A percentile compares a stretch with the other conserved stretches of the same genome.
phyloP scores from a whole-genome alignment of 2,888 invertebrate species.

The Hesperia comma region DNA sequence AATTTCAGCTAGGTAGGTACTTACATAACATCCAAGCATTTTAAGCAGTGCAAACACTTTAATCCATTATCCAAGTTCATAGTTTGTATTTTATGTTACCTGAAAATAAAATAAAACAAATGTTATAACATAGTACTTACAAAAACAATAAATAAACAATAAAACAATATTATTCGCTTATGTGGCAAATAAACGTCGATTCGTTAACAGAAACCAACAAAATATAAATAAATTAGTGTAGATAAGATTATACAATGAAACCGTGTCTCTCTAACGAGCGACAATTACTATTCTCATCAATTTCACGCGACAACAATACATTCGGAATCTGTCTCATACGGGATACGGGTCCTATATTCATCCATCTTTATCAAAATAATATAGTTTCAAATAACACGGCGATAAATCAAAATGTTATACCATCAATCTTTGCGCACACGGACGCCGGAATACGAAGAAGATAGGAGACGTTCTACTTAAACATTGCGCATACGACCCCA shows the following conservation, averaged over 20 bases:
- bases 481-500: slow-evolving; percentile 28
- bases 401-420: slow-evolving; percentile 28
- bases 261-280: too few relatives aligned
- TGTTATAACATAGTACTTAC: too few relatives aligned
- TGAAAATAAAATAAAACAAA: background rate
- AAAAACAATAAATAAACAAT: too few relatives aligned
- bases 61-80: background rate
- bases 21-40: background rate
- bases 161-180: too few relatives aligned
- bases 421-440: slow-evolving; percentile 26
- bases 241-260: too few relatives aligned
- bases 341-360: too few relatives aligned
- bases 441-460: slow-evolving; percentile 27
- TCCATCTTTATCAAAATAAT: background rate
- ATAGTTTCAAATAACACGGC: slow-evolving; percentile 17
- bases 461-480: slow-evolving; percentile 30
- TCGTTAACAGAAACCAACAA: too few relatives aligned
- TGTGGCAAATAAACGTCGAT: too few relatives aligned
- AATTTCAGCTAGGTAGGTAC: slow-evolving; percentile 27
- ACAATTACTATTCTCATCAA: too few relatives aligned
- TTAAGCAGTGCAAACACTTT: background rate
- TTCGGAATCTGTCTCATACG: too few relatives aligned
- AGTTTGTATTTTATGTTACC: background rate
- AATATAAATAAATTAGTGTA: too few relatives aligned
- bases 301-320: too few relatives aligned